Base-by-base conservation (phyloP, 2,888 invertebrate genomes). In the Orgyia antiqua region DNA sequence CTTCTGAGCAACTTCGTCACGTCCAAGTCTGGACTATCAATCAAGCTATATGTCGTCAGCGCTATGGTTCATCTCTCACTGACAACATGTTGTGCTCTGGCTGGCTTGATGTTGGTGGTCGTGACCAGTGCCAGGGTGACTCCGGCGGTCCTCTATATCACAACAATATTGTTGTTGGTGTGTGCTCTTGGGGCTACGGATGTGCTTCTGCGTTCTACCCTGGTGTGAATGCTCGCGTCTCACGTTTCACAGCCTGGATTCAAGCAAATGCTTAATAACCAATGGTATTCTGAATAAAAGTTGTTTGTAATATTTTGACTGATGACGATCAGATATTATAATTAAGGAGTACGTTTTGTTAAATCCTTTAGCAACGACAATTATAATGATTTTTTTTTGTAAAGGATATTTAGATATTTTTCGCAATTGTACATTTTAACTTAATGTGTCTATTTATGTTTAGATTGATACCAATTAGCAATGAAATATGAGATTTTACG, bases 51-150 rank as follows among this genome's bases (percentile, higher is more conserved):
- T 74, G 74, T 42, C 46, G 39, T 12, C 31, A 19, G 3, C 55
- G 63, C n/a, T 68, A 68, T 26, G 46, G 39, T 11, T 44, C 17
- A 17, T 15, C 4, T 3, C 20, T 20, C n/a, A 65, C 62, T 7
- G 54, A 52, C 32, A 67, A 66, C 36, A 69, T 69, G 68, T 9
- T 69, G 40, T 69, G 68, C 42, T 49, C 63, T n/a, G 68, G 68
- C 5, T 58, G 54, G 53, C 46, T 66, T 9, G 53, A 60, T 26
- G 47, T 57, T 3, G 61, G 58, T 3, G 65, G 62, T n/a, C 56
- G 61, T 9, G 59, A 54, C 31, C 57, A 58, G 31, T 67, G 67
- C 49, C 38, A 40, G 24, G 61, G 57, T 23, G 70, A 71, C 39
- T 58, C 62, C 2, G 69, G 69, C 1, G 62, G 68, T 13, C 70